Evolutionary conservation across 2,888 invertebrate genomes (phyloP), one percentile per base, ranked within the genome.

Genomic region (Luperina nickerlii): DNA sequence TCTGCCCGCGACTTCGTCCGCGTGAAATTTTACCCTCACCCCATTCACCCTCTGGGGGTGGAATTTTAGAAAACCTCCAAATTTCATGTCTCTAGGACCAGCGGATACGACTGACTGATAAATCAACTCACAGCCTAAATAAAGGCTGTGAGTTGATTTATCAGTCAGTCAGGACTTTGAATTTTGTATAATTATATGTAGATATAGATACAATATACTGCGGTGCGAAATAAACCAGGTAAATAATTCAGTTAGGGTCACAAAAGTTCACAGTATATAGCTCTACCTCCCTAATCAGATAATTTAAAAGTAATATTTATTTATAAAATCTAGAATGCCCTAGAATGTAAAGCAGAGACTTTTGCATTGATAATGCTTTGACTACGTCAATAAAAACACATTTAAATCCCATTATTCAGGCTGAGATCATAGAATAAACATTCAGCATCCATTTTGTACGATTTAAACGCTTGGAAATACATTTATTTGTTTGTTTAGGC

Each of bases 401-500:
- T 85, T 77, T 74, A 71, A 79, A 84, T 77, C 24, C 5, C 54
- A 78, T 82, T 79, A 83, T 78, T 67, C 70, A 77, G 11, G 3
- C 48, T 20, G n/a, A 57, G 63, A 72, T 79, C 63, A 73, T 71
- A 75, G 27, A 78, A 85, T 68, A 79, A 87, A 79, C 82, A 79
- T 87, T 27, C 24, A 65, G 42, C 69, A 62, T 76, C 38, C 24
- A 70, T 15, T 80, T 73, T 54, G n/a, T 60, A 70, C 65, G 63
- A 76, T 65, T 65, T 66, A 74, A 81, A 84, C 60, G 71, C 42
- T 74, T 83, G n/a, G 18, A 70, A 27, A 73, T 76, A 80, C 13
- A 42, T 78, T 68, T 76, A 77, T 88, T 84, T 85, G 74, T 87
- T 86, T 85, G 79, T 85, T 76, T 76, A 82, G 78, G 67, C 63